These are phyloP conservation scores for Cinara cedri DNA, from an alignment of 2,888 invertebrate species.

Conservation along the genomic window DNA sequence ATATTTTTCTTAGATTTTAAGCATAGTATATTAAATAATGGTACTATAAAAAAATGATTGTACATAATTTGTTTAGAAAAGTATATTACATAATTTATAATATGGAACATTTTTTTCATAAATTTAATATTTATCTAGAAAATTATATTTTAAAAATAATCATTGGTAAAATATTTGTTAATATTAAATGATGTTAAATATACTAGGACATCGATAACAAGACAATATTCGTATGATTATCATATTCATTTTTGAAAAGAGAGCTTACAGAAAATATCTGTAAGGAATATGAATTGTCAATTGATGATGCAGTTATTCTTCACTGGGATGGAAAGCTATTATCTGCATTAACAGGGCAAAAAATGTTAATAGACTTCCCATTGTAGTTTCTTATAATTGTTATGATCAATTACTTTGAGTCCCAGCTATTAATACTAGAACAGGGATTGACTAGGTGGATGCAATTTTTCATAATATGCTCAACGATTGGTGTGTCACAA, in stretches of 20 bases:
- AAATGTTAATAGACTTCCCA: not conserved
- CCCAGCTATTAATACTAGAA: not conserved
- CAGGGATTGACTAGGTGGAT: not conserved
- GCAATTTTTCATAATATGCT: no score
- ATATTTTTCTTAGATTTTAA: conserved; percentile 19
- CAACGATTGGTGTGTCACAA: no score
- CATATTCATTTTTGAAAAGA: not conserved
- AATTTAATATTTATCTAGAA: conserved; percentile 9
- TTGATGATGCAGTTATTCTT: no score
- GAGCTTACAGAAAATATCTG: no score
- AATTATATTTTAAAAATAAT: not conserved
- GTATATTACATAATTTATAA: conserved; percentile 12
- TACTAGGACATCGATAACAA: not conserved
- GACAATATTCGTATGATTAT: not conserved
- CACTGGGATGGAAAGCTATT: no score
- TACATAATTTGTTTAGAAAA: conserved; percentile 19
- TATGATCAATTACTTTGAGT: conserved; percentile 15
- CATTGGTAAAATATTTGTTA: conserved; percentile 12
- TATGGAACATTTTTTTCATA: not conserved
- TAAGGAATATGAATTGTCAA: no score
- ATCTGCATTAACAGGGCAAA: no score
- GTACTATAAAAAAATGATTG: not conserved
- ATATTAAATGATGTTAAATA: not conserved
- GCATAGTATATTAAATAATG: conserved; percentile 4
- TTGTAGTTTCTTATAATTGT: not conserved